Base-by-base conservation (phyloP, 2,113 vertebrate genomes). In the Scomber japonicus region DNA sequence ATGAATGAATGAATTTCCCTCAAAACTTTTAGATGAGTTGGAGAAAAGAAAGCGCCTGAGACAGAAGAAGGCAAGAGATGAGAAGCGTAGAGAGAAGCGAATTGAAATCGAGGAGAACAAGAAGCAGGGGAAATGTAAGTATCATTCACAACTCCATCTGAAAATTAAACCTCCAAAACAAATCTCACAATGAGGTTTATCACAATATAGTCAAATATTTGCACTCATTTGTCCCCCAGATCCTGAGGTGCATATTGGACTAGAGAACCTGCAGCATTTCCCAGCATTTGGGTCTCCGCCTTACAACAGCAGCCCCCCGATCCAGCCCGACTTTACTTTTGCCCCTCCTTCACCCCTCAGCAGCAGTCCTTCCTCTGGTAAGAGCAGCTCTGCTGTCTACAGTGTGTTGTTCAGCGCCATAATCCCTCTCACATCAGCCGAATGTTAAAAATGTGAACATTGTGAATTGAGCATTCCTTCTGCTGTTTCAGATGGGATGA, bases 251-350 rank as follows among this genome's bases (percentile, higher is more conserved):
- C 97, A 96, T 80, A 98, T 99, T 87, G 97, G 97, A 45, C 89
- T 99, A n/a, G 98, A 99, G 94, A 99, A 99, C 93, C 95, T 98
- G 70, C 97, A 98, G 90, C 97, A 99, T 91, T 99, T 99, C 88
- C 98, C 98, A 89, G 97, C 97, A 51, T 98, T 99, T 80, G 96
- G 95, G 2, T 96, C 95, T 35, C 95, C 89, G 4, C 95, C 88
- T 93, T 77, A 89, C 69, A 87, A 0, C 86, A 77, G 93, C 94
- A 88, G 89, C 83, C 84, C 68, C 46, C 88, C 62, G 1, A 77
- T 72, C 30, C 89, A 92, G 17, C 86, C 91, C 0, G 95, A 95
- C 57, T 89, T 95, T 70, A 86, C 69, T 10, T 71, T 91, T 44
- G 82, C 82, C 35, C 90, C 94, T 24, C 82, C 89, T 50, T 94